Base-by-base conservation (phyloP, 2,888 invertebrate species). In the Candidula unifasciata region DNA sequence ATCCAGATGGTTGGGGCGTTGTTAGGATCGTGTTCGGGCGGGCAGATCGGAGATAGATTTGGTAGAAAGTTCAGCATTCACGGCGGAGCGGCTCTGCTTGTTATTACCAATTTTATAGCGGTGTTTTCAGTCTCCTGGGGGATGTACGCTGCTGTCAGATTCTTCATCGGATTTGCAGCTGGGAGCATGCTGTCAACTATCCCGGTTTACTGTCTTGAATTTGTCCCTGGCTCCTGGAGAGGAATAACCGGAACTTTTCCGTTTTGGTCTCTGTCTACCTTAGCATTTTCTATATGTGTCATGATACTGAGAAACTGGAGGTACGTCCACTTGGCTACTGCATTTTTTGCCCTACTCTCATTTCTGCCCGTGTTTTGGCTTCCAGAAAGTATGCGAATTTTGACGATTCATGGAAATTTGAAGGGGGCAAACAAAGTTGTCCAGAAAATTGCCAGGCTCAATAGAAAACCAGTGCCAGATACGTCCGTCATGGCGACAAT, bases 1-100 rank as follows among this genome's bases (percentile, higher is more conserved):
- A 85, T 91, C 57, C 92, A 93, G 89, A 93, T 93, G 92, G 89
- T 88, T n/a, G 93, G 93, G 18, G 91, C 92, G 1, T 87, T 92
- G 35, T 60, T 91, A 13, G 93, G 93, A 0, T 91, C 92, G 8
- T 85, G 89, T 8, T 27, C 91, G 21, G 89, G 90, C 8, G 93
- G 80, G n/a, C 52, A 66, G 8, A 35, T 80, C 24, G 80, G 80
- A 21, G 80, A 80, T 10, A 33, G 16, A 18, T 57, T 60, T 33
- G 77, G 77, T 57, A 54, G 77, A 60, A 77, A 77, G 30, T 52
- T 60, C 57, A 57, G 35, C 6, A 57, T 77, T 3, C 27, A 77
- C 30, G 33, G 54, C 1, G 16, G 33, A 16, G 2, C 33, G 30
- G 18, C 60, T 2, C 18, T 77, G 18, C 27, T 57, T 6, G 54